Evolutionary conservation across 2,113 vertebrate species (phyloP).

Genomic region (Malurus alboscapulatus): DNA sequence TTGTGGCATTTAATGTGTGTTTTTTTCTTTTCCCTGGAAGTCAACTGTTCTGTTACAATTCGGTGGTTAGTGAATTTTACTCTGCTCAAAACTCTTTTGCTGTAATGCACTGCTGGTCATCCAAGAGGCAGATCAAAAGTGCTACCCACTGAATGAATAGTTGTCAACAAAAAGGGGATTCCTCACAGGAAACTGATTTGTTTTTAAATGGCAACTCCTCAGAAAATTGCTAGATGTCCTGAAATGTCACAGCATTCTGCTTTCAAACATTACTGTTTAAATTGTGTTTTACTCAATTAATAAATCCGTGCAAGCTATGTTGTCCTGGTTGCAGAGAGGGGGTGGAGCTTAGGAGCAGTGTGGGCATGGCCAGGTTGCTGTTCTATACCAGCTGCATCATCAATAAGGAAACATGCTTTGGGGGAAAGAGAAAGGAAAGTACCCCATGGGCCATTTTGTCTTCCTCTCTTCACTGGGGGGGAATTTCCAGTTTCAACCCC

Average conservation of each 20-base stretch:
- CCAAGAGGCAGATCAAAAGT: background rate
- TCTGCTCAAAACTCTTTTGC: background rate
- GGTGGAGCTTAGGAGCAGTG: background rate
- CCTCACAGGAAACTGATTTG: background rate
- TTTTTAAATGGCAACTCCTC: background rate
- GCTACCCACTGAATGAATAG: background rate
- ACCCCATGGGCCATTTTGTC: fast-evolving
- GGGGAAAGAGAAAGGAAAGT: background rate
- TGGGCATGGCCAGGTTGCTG: fast-evolving
- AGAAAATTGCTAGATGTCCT: background rate
- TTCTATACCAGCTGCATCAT: fast-evolving
- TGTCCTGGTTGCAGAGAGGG: background rate
- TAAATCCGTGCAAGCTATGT: background rate
- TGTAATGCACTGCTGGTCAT: background rate
- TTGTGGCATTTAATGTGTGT: background rate
- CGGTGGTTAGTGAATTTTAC: background rate
- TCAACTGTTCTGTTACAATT: background rate
- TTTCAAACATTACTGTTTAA: background rate
- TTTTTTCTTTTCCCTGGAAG: background rate
- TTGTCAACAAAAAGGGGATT: background rate
- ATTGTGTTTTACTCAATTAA: background rate
- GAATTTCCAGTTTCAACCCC: background rate
- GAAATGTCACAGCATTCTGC: background rate
- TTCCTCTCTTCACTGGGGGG: fast-evolving
- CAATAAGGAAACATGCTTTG: fast-evolving